Conservation (phyloP, 92 coral and sea anemone species). For the Palythoa heliodiscus region DNA sequence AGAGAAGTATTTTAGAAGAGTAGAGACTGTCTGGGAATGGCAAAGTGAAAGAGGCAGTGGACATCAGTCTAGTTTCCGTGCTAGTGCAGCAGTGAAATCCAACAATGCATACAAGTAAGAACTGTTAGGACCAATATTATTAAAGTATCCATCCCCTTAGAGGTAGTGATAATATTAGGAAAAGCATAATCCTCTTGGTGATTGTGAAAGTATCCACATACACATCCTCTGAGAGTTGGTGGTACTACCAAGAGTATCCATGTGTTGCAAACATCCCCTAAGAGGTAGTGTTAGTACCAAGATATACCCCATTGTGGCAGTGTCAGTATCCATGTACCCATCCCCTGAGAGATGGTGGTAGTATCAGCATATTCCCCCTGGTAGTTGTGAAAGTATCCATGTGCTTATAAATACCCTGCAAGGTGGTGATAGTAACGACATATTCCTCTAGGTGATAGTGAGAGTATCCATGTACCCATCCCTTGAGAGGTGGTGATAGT, state of each 20-base stretch:
- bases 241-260: no score
- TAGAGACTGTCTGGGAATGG: conserved; percentile 68
- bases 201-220: no score
- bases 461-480: neutral
- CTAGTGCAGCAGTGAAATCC: conserved; percentile 56
- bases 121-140: neutral
- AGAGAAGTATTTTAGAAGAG: conserved; percentile 62
- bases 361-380: neutral
- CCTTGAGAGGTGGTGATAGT: neutral
- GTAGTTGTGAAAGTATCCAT: neutral
- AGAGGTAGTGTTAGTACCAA: neutral
- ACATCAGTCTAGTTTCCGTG: conserved; percentile 48
- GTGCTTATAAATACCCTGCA: neutral
- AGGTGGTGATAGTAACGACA: neutral
- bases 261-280: neutral
- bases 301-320: neutral
- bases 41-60: conserved; percentile 66
- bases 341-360: neutral
- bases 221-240: no score
- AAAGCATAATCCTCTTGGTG: no score
- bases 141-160: neutral
- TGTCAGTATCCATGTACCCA: neutral
- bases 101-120: conserved; percentile 68
- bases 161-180: neutral
- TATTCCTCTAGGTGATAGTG: neutral